phyloP scores from a whole-genome alignment of 2,888 invertebrate genomes.

The Polymixis lichenea region DNA sequence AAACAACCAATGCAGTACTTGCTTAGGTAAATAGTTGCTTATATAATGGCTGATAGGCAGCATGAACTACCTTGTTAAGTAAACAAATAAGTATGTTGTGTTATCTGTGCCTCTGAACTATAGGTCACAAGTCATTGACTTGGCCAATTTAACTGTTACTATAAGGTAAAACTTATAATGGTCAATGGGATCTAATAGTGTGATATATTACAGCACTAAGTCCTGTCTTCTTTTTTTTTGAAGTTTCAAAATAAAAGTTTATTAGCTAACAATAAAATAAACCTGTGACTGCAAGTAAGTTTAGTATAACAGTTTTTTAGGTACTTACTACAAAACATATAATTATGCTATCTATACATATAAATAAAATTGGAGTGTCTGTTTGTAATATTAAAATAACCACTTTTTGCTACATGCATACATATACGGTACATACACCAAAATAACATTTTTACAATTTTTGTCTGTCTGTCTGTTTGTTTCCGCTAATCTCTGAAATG shows the following conservation, averaged over 20 bases:
- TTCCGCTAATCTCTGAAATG: too few relatives aligned
- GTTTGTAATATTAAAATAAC: too few relatives aligned
- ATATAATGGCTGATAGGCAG: constrained; percentile 52
- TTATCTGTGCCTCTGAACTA: constrained; percentile 70
- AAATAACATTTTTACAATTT: too few relatives aligned
- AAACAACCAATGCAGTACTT: constrained; percentile 7
- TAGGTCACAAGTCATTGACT: constrained; percentile 75
- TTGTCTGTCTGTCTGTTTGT: too few relatives aligned
- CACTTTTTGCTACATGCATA: too few relatives aligned
- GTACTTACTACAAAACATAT: neutral
- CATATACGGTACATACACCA: too few relatives aligned
- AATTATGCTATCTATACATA: neutral
- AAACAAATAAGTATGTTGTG: constrained; percentile 73
- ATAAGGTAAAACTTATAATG: constrained; percentile 40
- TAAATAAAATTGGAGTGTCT: too few relatives aligned
- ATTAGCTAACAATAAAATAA: neutral
- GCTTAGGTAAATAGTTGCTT: constrained; percentile 32
- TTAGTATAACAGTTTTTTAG: neutral
- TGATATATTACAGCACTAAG: neutral
- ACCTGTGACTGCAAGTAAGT: neutral
- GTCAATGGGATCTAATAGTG: neutral
- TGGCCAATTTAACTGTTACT: constrained; percentile 61
- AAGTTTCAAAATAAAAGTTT: neutral
- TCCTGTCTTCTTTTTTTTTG: neutral
- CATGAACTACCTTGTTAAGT: constrained; percentile 63